Evolutionary conservation across 2,797 vertebrate species (phyloP), one percentile per base, ranked within the genome.

Genomic region (Coilia nasus): DNA sequence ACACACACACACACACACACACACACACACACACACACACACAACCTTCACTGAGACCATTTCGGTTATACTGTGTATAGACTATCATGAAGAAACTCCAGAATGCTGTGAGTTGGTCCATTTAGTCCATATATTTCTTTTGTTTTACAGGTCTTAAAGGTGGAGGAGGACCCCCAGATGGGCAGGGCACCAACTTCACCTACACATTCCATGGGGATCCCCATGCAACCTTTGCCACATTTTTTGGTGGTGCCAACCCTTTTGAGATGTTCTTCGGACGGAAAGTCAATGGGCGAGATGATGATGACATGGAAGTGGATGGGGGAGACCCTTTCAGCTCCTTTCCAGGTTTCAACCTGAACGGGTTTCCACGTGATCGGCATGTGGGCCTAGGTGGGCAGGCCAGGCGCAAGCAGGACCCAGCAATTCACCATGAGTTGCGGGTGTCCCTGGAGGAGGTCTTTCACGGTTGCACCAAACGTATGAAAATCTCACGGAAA

Each of bases 251-350:
- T 64, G 96, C 98, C 84, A 99, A 98, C 91, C 98, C 98, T 78
- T 99, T 99, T 84, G 98, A 99, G 91, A 98, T 99, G 89, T 99
- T 99, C 94, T 99, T 99, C 83, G 97, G 98, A 28, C 96, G 98
- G 57, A 97, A 98, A 87, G 96, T 95, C 83, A 97, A 97, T 62
- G 97, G 97, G 83, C 94, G 97, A 85, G 98, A 99, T 12, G 93
- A 97, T 47, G 98, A 99, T 86, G 98, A 98, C 90, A 98, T 98
- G 93, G 99, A 99, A 94, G 97, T 99, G 92, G 95, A 99, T 81
- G 97, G 98, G 83, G 96, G 95, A 19, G 98, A 99, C 90, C 97
- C 97, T 0, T 99, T 99, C 59, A 95, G 97, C 80, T 96, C 97
- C 56, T 99, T 99, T 93, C 94, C 94, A 86, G 96, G 94, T 90